Percentiles rank a stretch among this genome's conserved stretches.
Conservation (phyloP, 2,888 invertebrate genomes). For the Acanthopleura granulata region DNA sequence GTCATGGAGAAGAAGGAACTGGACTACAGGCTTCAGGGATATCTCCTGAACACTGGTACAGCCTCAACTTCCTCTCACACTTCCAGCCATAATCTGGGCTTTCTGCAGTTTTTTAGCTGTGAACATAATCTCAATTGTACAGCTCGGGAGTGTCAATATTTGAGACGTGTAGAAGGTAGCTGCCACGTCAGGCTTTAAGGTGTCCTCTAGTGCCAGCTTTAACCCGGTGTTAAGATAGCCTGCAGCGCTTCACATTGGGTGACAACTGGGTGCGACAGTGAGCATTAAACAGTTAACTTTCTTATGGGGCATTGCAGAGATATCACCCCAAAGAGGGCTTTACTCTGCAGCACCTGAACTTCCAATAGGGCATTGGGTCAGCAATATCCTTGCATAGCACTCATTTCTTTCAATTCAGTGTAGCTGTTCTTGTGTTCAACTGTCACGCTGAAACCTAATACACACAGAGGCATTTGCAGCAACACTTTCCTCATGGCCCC, state of each 20-base stretch:
- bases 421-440: too few relatives aligned
- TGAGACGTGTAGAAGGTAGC: not conserved
- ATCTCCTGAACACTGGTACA: not conserved
- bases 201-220: not conserved
- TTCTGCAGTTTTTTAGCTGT: not conserved
- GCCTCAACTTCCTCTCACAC: not conserved
- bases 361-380: too few relatives aligned
- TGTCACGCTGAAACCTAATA: too few relatives aligned
- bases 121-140: slow-evolving; percentile 10
- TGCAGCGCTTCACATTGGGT: not conserved
- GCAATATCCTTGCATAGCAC: too few relatives aligned
- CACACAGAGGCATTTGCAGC: too few relatives aligned
- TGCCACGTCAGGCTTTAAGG: not conserved
- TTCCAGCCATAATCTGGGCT: slow-evolving; percentile 7
- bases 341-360: too few relatives aligned
- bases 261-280: not conserved
- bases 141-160: not conserved
- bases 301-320: not conserved
- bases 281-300: slow-evolving; percentile 4
- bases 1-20: too few relatives aligned
- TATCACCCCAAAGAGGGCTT: not conserved
- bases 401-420: too few relatives aligned
- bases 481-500: not conserved
- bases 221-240: not conserved
- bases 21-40: not conserved